These are phyloP conservation scores for Leucoptera coffeella DNA, from an alignment of 2,888 invertebrate genomes.

Conservation along the genomic window DNA sequence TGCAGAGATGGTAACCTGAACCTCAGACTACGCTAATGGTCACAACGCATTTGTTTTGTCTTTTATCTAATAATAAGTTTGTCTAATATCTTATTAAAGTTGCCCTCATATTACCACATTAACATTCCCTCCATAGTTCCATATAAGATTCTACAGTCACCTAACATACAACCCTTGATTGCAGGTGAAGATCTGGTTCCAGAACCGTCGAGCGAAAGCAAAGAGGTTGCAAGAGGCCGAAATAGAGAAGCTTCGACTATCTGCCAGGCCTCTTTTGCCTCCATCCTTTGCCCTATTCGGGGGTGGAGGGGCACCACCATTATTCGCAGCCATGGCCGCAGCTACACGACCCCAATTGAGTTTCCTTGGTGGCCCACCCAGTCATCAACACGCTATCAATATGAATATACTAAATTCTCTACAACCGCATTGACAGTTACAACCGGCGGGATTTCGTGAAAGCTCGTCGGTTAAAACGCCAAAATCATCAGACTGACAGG, in stretches of 20 bases:
- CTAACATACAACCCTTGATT: too few relatives aligned
- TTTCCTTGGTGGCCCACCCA: constrained; percentile 51
- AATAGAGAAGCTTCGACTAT: constrained; percentile 81
- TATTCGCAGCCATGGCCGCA: constrained; percentile 60
- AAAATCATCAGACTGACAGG: constrained; percentile 20
- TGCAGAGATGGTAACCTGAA: too few relatives aligned
- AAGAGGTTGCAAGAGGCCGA: constrained; percentile 95
- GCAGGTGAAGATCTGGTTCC: constrained; percentile 90
- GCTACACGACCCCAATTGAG: constrained; percentile 58
- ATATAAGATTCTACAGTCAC: too few relatives aligned
- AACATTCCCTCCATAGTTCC: too few relatives aligned
- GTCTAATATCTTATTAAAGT: too few relatives aligned
- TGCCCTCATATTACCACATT: too few relatives aligned
- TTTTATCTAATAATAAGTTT: too few relatives aligned
- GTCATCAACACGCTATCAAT: constrained; percentile 48
- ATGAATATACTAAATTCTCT: constrained; percentile 51
- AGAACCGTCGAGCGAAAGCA: constrained; percentile 90
- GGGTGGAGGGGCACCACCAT: constrained; percentile 59
- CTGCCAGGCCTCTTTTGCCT: constrained; percentile 72
- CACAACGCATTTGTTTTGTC: too few relatives aligned
- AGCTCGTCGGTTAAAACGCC: constrained; percentile 16
- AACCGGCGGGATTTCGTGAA: constrained; percentile 28
- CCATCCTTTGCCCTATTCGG: constrained; percentile 67
- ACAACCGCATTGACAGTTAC: constrained; percentile 52
- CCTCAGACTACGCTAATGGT: too few relatives aligned